Conservation (phyloP, 2,797 vertebrate genomes). For the Coreius guichenoti region DNA sequence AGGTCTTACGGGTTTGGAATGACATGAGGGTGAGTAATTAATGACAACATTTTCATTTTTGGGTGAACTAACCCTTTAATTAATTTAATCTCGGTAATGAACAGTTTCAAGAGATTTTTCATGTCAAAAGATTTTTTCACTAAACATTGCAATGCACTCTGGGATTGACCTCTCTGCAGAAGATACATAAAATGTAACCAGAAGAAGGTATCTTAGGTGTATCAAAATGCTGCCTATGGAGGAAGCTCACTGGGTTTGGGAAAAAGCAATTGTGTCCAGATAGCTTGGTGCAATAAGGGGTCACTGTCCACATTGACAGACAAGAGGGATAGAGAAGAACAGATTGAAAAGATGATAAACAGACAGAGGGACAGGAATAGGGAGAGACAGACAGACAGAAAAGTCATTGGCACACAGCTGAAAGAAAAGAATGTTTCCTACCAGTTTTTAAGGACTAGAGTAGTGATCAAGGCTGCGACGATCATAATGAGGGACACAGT, state of each 20-base stretch:
- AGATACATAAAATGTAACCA: neutral
- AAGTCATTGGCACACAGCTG: conserved; percentile 20
- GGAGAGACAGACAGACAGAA: conserved; percentile 33
- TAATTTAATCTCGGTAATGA: neutral
- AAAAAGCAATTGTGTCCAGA: neutral
- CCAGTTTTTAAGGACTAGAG: conserved; percentile 99
- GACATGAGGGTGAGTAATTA: no score
- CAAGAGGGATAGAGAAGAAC: conserved; percentile 12
- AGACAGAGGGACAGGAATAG: conserved; percentile 29
- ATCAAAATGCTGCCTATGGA: neutral
- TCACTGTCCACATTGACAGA: conserved; percentile 16
- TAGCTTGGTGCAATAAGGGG: neutral
- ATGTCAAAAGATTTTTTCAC: neutral
- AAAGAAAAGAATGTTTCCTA: conserved; percentile 87
- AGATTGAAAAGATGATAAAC: conserved; percentile 7
- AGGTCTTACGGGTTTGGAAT: no score
- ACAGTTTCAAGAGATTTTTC: neutral
- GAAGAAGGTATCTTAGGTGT: neutral
- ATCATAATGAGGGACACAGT: conserved; percentile 99
- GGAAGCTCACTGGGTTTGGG: conserved; percentile 1
- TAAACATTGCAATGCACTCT: neutral
- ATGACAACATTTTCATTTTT: no score
- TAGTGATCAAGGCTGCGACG: conserved; percentile 98
- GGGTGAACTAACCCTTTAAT: no score
- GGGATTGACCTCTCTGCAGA: neutral